These are phyloP conservation scores for Coregonus suidteri DNA, from an alignment of 2,797 vertebrate genomes.

Conservation along the genomic window DNA sequence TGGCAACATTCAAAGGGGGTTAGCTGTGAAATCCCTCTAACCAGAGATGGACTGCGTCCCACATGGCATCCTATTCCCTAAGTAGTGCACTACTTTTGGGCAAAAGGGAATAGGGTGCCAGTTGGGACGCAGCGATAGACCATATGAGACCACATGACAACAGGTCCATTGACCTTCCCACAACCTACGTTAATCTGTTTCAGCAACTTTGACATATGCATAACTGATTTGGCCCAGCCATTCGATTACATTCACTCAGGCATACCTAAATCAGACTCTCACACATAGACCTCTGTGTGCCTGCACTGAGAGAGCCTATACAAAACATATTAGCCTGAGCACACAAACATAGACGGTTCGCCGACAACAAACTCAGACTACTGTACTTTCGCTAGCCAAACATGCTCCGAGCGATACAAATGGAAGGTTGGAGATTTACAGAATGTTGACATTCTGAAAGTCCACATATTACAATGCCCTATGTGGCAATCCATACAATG, in stretches of 20 bases:
- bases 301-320: slow-evolving; percentile 7
- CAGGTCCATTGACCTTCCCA: slow-evolving; percentile 35
- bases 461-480: background rate
- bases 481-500: background rate
- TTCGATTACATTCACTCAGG: slow-evolving; percentile 51
- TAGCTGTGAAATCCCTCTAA: background rate
- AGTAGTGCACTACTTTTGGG: background rate
- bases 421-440: too few relatives aligned
- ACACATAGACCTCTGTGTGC: background rate
- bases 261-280: slow-evolving; percentile 34
- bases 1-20: too few relatives aligned
- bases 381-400: background rate
- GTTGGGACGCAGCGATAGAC: background rate
- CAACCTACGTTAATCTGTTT: slow-evolving; percentile 45
- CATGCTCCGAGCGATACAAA: background rate
- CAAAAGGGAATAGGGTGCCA: slow-evolving; percentile 14
- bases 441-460: background rate
- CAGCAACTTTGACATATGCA: slow-evolving; percentile 52
- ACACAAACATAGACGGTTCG: slow-evolving; percentile 26
- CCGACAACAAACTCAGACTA: background rate
- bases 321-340: slow-evolving; percentile 28
- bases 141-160: slow-evolving; percentile 8
- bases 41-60: background rate
- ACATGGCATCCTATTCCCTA: background rate
- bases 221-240: slow-evolving; percentile 34